phyloP scores from a whole-genome alignment of 2,888 invertebrate species.

The Galeruca laticollis region DNA sequence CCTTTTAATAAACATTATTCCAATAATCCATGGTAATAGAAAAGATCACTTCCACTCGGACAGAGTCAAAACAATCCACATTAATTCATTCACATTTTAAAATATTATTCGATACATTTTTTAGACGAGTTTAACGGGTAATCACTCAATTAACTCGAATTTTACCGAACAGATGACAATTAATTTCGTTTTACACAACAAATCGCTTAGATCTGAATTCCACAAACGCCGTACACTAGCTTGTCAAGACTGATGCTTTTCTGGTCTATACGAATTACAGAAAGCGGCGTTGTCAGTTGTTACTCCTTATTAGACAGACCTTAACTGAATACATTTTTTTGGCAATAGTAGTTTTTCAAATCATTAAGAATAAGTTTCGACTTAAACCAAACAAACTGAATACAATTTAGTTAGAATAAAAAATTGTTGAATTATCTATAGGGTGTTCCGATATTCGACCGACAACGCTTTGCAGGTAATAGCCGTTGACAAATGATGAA shows the following conservation, averaged over 20 bases:
- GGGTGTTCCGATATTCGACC: no score
- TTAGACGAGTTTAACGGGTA: background rate
- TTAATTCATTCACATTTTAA: background rate
- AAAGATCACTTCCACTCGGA: constrained; percentile 4
- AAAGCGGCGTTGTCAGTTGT: background rate
- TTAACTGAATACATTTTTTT: no score
- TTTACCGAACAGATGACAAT: constrained; percentile 18
- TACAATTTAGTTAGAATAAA: no score
- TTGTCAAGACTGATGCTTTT: constrained; percentile 6
- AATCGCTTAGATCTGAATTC: background rate
- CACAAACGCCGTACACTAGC: background rate
- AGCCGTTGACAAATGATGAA: no score
- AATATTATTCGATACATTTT: background rate
- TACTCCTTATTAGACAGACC: no score
- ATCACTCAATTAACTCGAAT: background rate
- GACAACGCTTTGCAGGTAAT: no score
- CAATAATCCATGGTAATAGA: constrained; percentile 13
- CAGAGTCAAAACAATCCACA: background rate
- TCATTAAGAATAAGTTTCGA: no score
- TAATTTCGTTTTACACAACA: background rate
- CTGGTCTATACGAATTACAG: background rate
- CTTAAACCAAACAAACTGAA: no score
- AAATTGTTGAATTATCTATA: no score
- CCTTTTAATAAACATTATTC: constrained; percentile 16
- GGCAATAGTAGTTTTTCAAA: no score